Evolutionary conservation across 2,113 vertebrate genomes (phyloP), one percentile per base, ranked within the genome.

Genomic region (Chaetodon auriga): DNA sequence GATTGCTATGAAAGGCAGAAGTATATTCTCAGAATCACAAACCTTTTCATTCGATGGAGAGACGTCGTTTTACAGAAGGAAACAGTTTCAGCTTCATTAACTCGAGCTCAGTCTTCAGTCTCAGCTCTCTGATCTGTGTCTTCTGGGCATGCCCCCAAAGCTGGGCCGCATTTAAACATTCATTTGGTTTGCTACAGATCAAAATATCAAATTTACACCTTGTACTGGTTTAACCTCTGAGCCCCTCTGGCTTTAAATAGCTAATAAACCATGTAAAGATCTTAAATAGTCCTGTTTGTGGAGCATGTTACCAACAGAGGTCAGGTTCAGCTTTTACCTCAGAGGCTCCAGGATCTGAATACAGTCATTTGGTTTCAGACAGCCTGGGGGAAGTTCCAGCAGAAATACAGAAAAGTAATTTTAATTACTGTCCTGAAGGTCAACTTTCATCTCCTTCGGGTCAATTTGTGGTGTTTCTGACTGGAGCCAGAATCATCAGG

Each of bases 141-240:
- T 19, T 25, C 48, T 12, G 46, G 19, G 9, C 15, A 30, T 38
- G 51, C 19, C 16, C 58, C 6, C 12, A 70, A 43, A 70, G 64
- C 2, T 48, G 23, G 30, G 23, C 18, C 21, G 57, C n/a, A 19
- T 43, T 69, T 38, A 80, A 53, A 75, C 78, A 78, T 45, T 35
- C 10, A 78, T 81, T 38, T 11, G 13, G 54, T 36, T 53, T 41
- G 49, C 36, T 54, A 14, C 30, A 54, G 57, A 51, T 78, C 43
- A 49, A 45, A 57, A 55, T 58, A 41, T 72, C 55, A 18, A 21
- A 35, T 64, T 43, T 36, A 36, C 41, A 38, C 5, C 49, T 23
- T 57, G 14, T 70, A 36, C 23, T 70, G 38, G 64, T 74, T 63
- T 43, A 53, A 9, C 43, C 54, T 45, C 46, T 19, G 4, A 41